These are phyloP conservation scores for Syndactyla subalaris DNA, from an alignment of 2,797 vertebrate genomes.

Conservation along the genomic window DNA sequence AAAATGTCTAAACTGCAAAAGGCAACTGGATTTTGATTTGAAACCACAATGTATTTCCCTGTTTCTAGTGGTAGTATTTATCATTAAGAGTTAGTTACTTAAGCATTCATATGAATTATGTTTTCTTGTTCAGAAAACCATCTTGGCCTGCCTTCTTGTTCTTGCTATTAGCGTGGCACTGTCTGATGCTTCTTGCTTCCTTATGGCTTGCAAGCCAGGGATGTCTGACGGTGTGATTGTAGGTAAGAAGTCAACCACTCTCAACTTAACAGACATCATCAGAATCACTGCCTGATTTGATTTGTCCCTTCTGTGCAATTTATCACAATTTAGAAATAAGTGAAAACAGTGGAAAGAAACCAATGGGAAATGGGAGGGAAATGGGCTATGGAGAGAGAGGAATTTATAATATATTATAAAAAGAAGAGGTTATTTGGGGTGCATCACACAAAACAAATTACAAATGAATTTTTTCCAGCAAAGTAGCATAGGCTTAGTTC, in stretches of 20 bases:
- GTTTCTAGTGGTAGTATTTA: not conserved
- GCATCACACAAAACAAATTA: not conserved
- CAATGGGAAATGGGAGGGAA: not conserved
- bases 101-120: not conserved
- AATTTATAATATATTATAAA: not conserved
- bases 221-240: not conserved
- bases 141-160: constrained; percentile 9
- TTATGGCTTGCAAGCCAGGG: not conserved
- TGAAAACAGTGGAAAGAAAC: not conserved
- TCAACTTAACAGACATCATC: not conserved
- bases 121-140: constrained; percentile 27
- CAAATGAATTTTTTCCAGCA: not conserved
- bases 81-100: not conserved
- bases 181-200: not conserved
- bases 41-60: not conserved
- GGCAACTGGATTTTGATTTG: not conserved
- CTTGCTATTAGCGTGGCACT: not conserved
- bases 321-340: not conserved
- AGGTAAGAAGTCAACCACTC: not conserved
- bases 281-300: not conserved
- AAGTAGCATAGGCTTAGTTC: not conserved
- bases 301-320: not conserved
- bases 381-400: not conserved
- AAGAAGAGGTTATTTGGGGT: not conserved
- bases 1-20: not conserved